These are phyloP conservation scores for Anabas testudineus DNA, from an alignment of 2,797 vertebrate genomes.

Conservation along the genomic window DNA sequence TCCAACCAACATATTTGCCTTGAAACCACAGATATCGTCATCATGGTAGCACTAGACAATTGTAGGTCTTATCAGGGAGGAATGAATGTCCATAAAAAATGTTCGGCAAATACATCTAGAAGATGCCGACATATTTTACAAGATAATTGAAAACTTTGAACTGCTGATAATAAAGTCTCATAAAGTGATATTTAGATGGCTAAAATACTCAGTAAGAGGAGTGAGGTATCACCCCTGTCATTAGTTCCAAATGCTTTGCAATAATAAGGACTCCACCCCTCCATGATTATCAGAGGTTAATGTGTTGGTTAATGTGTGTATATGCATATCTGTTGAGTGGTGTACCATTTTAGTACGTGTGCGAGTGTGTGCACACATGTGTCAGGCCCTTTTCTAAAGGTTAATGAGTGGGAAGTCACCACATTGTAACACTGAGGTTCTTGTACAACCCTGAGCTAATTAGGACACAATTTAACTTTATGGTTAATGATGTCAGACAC, in stretches of 20 bases:
- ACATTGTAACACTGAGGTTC: slow-evolving; percentile 43
- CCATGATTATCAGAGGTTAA: slow-evolving; percentile 23
- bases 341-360: slow-evolving; percentile 3
- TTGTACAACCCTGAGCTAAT: slow-evolving; percentile 63
- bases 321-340: slow-evolving; percentile 24
- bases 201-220: background rate
- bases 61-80: too few species aligned
- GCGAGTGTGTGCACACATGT: slow-evolving; percentile 7
- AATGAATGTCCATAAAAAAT: background rate
- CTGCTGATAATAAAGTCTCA: too few species aligned
- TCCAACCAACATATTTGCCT: background rate
- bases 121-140: background rate
- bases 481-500: slow-evolving; percentile 67
- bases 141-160: too few species aligned
- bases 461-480: slow-evolving; percentile 66
- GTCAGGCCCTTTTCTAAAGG: slow-evolving; percentile 57
- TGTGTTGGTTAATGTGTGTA: slow-evolving; percentile 40
- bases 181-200: background rate
- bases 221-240: slow-evolving; percentile 23
- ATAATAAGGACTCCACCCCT: slow-evolving; percentile 33
- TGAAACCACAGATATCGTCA: background rate
- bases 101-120: background rate
- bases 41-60: too few species aligned
- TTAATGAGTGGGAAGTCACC: slow-evolving; percentile 70
- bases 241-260: slow-evolving; percentile 35